Conservation (phyloP, 2,888 invertebrate genomes). For the Drepanosiphum platanoidis region DNA sequence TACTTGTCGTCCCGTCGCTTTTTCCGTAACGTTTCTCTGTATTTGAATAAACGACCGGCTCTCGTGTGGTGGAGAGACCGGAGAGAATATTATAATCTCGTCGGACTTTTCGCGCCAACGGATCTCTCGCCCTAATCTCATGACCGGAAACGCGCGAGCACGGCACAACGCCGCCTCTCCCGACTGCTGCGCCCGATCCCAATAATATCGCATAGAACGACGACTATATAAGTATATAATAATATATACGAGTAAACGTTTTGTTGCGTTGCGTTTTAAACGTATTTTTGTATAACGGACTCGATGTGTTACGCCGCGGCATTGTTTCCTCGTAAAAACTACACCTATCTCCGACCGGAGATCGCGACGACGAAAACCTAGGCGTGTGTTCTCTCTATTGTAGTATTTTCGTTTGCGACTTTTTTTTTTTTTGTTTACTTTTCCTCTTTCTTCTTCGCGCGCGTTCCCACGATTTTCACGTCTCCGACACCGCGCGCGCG, state of each 20-base stretch:
- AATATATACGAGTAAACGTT: neutral
- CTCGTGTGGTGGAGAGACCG: too few species aligned
- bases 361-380: constrained; percentile 1
- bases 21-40: neutral
- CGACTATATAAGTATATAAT: neutral
- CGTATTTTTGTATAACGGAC: constrained; percentile 2
- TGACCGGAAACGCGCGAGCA: constrained; percentile 16
- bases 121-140: neutral
- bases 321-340: constrained; percentile 16
- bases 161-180: neutral
- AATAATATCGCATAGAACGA: neutral
- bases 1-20: neutral
- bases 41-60: too few species aligned
- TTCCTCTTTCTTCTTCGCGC: neutral
- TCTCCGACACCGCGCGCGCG: too few species aligned
- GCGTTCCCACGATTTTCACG: constrained; percentile 17
- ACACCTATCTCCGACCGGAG: constrained; percentile 19
- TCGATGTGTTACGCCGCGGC: neutral
- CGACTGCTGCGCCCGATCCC: neutral
- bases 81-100: neutral
- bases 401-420: neutral
- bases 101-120: constrained; percentile 1
- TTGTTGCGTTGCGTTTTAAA: neutral
- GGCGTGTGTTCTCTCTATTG: neutral
- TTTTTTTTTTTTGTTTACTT: neutral